phyloP scores from a whole-genome alignment of 2,888 invertebrate genomes.

The Limnephilus rhombicus region DNA sequence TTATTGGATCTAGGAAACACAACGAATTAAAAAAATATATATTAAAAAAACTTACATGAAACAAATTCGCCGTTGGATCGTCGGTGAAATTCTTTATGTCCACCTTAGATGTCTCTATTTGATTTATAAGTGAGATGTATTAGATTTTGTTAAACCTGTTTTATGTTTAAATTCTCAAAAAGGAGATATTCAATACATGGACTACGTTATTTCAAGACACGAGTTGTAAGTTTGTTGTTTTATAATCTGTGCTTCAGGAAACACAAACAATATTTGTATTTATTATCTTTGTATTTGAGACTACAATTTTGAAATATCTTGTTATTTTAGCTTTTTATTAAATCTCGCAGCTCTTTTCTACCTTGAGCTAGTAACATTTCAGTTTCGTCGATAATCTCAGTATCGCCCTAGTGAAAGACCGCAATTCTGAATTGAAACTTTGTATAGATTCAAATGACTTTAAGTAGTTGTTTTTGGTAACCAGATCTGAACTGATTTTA shows the following conservation, averaged over 20 bases:
- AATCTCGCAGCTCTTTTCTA: too few species aligned
- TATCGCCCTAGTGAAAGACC: too few species aligned
- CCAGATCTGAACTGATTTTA: too few species aligned
- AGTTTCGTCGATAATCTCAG: background rate
- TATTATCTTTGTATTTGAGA: background rate
- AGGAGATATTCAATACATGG: background rate
- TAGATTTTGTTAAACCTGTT: background rate
- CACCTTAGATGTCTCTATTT: background rate
- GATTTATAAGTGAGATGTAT: background rate
- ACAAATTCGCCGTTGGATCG: background rate
- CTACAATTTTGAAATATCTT: too few species aligned
- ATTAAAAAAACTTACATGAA: background rate
- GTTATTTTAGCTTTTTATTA: too few species aligned
- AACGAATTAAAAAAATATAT: background rate
- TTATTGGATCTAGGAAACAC: background rate
- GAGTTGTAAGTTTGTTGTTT: background rate
- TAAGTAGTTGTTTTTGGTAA: too few species aligned
- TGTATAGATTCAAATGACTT: too few species aligned
- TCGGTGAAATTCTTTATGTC: background rate
- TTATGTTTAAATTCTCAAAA: background rate
- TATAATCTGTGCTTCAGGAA: background rate
- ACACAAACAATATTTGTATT: background rate
- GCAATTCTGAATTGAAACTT: too few species aligned
- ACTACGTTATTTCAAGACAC: background rate
- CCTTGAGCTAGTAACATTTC: background rate